Percentiles rank a stretch among this genome's conserved stretches.
phyloP scores from a whole-genome alignment of 2,113 vertebrate genomes.

The Progne subis region DNA sequence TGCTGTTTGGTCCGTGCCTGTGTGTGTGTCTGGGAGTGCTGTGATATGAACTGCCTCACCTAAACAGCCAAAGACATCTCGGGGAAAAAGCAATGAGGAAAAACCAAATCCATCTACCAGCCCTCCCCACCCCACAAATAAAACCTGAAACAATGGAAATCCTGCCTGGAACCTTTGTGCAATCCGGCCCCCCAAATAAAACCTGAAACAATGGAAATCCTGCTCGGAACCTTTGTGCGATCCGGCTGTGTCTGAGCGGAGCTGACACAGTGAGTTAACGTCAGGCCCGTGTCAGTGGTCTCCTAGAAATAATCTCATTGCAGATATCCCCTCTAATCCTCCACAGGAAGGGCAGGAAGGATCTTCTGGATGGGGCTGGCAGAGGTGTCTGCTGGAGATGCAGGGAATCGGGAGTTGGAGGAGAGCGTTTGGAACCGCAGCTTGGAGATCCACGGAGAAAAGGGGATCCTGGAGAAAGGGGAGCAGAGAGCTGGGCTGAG shows the following conservation, averaged over 20 bases:
- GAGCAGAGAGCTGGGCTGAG: rapidly evolving
- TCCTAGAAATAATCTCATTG: constrained; percentile 34
- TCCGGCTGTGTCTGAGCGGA: not conserved
- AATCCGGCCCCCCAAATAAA: not conserved
- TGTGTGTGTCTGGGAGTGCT: not conserved
- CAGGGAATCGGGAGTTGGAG: not conserved
- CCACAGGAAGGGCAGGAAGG: not conserved
- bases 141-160: not conserved
- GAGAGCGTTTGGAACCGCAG: rapidly evolving
- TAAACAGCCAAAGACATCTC: not conserved
- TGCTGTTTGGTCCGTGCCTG: not conserved
- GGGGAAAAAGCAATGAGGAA: not conserved
- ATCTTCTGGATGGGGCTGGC: not conserved
- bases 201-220: not conserved
- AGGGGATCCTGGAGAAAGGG: not conserved
- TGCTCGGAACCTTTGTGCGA: not conserved
- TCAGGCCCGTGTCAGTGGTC: not conserved
- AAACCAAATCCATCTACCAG: not conserved
- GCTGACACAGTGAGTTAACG: not conserved
- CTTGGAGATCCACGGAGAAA: not conserved
- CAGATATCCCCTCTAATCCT: not conserved
- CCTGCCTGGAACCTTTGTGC: not conserved
- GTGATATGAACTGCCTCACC: not conserved
- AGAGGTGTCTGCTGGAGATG: not conserved
- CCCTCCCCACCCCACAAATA: not conserved